phyloP scores from a whole-genome alignment of 2,888 invertebrate genomes.

The Pristionchus maxplancki region DNA sequence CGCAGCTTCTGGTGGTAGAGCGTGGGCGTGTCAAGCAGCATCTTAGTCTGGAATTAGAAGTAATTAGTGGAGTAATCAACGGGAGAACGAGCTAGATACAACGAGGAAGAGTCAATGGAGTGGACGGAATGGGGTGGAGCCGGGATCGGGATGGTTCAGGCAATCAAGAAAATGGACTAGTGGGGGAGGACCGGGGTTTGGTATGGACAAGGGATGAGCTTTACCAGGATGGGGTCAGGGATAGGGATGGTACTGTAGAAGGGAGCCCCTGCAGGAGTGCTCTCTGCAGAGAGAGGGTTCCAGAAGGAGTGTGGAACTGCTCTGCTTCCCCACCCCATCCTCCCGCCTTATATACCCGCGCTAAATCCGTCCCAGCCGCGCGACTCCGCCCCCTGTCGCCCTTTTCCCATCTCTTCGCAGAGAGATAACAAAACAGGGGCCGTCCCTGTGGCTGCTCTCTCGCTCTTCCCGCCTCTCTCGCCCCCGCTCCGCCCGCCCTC shows the following conservation, averaged over 20 bases:
- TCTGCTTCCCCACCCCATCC: not conserved
- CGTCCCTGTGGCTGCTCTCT: not conserved
- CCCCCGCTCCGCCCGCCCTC: not conserved
- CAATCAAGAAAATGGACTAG: not conserved
- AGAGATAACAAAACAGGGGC: slow-evolving; percentile 7
- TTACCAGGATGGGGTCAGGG: not conserved
- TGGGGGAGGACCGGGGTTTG: no score
- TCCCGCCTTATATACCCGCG: slow-evolving; percentile 3
- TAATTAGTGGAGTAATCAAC: not conserved
- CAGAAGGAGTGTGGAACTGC: not conserved
- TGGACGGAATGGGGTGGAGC: not conserved
- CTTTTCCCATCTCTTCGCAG: not conserved
- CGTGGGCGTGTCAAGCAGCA: slow-evolving; percentile 45
- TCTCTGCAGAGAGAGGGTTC: not conserved
- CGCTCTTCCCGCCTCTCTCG: not conserved
- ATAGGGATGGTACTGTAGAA: not conserved
- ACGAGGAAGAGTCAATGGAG: not conserved
- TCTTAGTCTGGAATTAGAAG: slow-evolving; percentile 2
- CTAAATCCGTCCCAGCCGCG: slow-evolving; percentile 11
- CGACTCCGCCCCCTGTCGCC: slow-evolving; percentile 38
- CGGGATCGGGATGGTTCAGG: not conserved
- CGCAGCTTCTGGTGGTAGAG: slow-evolving; percentile 46
- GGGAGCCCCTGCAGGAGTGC: not conserved
- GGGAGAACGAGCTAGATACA: not conserved
- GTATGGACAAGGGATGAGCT: not conserved